phyloP scores from a whole-genome alignment of 2,797 vertebrate species.

The Arremon brunneinucha region DNA sequence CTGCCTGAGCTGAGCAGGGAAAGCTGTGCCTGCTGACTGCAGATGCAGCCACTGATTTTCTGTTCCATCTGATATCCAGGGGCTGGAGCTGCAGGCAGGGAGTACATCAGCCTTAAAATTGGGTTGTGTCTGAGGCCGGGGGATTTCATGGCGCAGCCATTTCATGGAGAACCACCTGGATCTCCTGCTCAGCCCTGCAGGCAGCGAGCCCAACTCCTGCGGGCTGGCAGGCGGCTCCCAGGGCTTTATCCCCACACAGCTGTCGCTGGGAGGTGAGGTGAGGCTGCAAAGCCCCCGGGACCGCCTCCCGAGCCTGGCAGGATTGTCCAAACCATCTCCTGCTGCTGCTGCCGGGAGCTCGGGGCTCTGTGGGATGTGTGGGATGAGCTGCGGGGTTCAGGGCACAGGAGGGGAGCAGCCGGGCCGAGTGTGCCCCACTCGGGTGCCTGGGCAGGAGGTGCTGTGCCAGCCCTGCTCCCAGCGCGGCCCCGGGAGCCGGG shows the following conservation, averaged over 20 bases:
- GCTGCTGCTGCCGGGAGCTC: background rate
- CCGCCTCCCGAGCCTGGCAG: background rate
- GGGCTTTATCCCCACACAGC: background rate
- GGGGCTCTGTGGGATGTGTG: accelerated
- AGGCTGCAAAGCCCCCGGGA: background rate
- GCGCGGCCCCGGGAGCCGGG: background rate
- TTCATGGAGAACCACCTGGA: background rate
- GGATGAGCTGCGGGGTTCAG: accelerated
- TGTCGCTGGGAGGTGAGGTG: background rate
- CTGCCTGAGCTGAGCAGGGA: background rate
- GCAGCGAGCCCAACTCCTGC: background rate
- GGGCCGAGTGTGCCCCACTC: background rate
- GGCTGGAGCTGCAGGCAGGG: background rate
- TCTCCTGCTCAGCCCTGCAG: background rate
- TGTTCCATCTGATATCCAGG: background rate
- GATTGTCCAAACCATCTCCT: background rate
- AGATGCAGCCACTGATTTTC: background rate
- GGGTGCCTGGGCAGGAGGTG: background rate
- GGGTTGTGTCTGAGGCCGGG: background rate
- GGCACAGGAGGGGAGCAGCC: background rate
- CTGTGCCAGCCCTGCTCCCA: background rate
- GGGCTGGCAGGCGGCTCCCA: background rate
- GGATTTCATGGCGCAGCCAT: background rate
- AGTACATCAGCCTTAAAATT: background rate
- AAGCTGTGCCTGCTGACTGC: background rate